Percentiles rank a stretch among this genome's conserved stretches.
Conservation (phyloP, 1,140 invertebrate genomes). For the Halesus radiatus region DNA sequence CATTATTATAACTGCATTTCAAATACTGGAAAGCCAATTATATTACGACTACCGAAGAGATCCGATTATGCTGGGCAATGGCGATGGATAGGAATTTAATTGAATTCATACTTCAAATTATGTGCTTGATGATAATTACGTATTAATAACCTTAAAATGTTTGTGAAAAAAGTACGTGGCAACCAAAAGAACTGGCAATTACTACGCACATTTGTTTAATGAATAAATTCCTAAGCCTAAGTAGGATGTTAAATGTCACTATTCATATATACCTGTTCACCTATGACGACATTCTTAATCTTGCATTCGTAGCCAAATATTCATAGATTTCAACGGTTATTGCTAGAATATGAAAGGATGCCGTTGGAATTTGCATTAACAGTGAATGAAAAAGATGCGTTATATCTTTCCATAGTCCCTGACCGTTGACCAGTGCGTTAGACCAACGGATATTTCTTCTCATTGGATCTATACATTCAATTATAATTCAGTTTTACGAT, state of each 20-base stretch:
- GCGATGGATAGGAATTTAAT: neutral
- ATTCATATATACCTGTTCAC: too few species aligned
- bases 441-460: neutral
- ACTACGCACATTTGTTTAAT: too few species aligned
- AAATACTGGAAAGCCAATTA: neutral
- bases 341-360: constrained; percentile 2
- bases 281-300: too few species aligned
- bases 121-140: neutral
- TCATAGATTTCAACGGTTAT: constrained; percentile 3
- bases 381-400: constrained; percentile 1
- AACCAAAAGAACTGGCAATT: too few species aligned
- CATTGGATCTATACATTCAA: neutral
- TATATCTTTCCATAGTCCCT: neutral
- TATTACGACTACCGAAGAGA: constrained; percentile 1
- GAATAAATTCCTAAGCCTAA: too few species aligned
- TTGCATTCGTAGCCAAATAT: too few species aligned
- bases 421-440: neutral
- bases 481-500: constrained; percentile 7
- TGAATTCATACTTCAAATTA: neutral
- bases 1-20: constrained; percentile 36
- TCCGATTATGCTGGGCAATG: neutral
- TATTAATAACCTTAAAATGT: neutral
- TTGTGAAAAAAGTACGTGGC: neutral
- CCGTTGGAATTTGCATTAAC: neutral
- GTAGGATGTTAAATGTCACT: too few species aligned